Conservation (phyloP, 1,140 invertebrate species). For the Condylostylus longicornis region DNA sequence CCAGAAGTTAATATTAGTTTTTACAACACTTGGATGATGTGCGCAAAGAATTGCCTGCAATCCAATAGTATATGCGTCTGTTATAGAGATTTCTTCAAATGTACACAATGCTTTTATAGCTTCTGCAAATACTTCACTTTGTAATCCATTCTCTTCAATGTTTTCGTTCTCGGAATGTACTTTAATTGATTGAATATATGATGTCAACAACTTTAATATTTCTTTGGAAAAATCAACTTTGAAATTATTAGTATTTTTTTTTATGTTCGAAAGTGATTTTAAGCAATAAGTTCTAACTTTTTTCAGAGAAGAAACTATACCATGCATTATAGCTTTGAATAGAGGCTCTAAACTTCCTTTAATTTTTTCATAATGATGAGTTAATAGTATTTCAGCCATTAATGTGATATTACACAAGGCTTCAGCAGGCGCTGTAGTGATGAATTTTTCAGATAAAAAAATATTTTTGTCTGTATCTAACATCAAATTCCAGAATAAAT, state of each 20-base stretch:
- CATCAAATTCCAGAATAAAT: constrained; percentile 50
- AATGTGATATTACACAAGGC: constrained; percentile 44
- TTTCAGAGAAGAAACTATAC: constrained; percentile 36
- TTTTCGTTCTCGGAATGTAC: constrained; percentile 32
- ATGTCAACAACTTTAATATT: constrained; percentile 44
- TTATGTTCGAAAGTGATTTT: constrained; percentile 22
- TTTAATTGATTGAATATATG: constrained; percentile 40
- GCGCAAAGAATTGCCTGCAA: constrained; percentile 46
- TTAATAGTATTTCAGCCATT: constrained; percentile 46
- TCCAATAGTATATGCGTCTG: constrained; percentile 39
- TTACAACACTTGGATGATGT: constrained; percentile 50
- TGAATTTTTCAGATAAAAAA: constrained; percentile 69
- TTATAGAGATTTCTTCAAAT: constrained; percentile 30
- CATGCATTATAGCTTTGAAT: constrained; percentile 46
- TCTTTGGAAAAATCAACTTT: constrained; percentile 34
- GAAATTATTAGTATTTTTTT: constrained; percentile 21
- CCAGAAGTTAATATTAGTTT: constrained; percentile 27
- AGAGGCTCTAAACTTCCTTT: constrained; percentile 41
- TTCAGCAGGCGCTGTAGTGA: constrained; percentile 53
- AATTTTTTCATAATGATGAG: constrained; percentile 42
- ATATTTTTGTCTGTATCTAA: constrained; percentile 59
- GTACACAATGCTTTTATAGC: constrained; percentile 18
- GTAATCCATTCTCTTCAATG: constrained; percentile 30
- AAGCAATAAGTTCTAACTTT: constrained; percentile 29
- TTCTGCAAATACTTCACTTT: constrained; percentile 22